Base-by-base conservation (phyloP, 2,888 invertebrate genomes). In the Eurytoma adleriae region DNA sequence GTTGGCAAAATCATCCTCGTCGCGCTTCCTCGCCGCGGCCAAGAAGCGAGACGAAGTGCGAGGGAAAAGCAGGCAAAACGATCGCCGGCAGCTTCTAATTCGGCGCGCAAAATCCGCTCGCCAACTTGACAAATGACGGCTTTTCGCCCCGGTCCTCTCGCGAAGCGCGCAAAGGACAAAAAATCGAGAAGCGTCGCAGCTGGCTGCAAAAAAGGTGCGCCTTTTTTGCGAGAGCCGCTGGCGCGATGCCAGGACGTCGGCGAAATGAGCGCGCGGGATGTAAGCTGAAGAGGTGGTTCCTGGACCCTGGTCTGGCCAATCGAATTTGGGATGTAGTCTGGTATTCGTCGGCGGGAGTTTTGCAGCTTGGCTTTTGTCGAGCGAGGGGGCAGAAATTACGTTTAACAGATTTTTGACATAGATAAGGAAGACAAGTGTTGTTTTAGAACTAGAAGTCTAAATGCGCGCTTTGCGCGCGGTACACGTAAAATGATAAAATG, bases 91-190 rank as follows among this genome's bases (percentile, higher is more conserved):
- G 24, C 14, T n/a, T 18, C 4, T 24, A 14, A 5, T 24, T 20
- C 20, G 14, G 14, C 14, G 18, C 54, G 14, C 66, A 48, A 66
- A 74, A 66, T 66, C 30, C 48, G 59, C 30, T 27, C 52, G 68
- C 18, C 27, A 75, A 61, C 52, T 52, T 75, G 75, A 75, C 75
- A 75, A 75, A 75, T 61, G 68, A 75, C 68, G 48, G 18, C 48
- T 57, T 64, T 66, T 66, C 40, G 40, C 56, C 57, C 27, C n/a
- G 7, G 16, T 13, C 10, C 57, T 18, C 48, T 71, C 20, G 50
- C 14, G 18, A 48, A 48, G 24, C 24, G 1, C 4, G 4, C 20
- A 61, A 71, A 57, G 48, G 14, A 18, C 16, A 70, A 50, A 73
- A 30, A 20, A 54, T 5, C 5, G n/a, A 69, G 10, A n/a, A 13